Evolutionary conservation across 1,140 invertebrate species (phyloP).

Genomic region (Leptopilina boulardi): DNA sequence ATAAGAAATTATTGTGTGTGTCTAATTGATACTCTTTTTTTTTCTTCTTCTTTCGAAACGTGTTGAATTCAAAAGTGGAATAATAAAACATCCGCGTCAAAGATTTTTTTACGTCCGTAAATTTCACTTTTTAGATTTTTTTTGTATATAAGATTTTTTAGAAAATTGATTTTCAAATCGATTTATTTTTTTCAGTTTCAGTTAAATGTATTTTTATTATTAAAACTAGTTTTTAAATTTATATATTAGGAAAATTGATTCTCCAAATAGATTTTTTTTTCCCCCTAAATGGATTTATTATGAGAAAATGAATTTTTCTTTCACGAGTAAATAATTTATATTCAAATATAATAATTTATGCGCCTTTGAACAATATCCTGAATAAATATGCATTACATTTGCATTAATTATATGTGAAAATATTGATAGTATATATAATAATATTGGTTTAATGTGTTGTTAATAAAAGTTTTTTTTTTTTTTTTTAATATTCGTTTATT

Average conservation of each 20-base stretch:
- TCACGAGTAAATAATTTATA: not conserved
- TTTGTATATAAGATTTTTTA: too few relatives aligned
- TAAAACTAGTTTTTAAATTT: too few relatives aligned
- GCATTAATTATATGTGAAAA: not conserved
- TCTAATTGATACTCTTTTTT: not conserved
- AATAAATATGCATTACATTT: slow-evolving; percentile 6
- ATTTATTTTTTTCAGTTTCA: too few relatives aligned
- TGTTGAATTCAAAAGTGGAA: not conserved
- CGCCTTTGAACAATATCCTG: not conserved
- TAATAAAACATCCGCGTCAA: not conserved
- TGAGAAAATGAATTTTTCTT: not conserved
- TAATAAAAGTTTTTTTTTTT: too few relatives aligned
- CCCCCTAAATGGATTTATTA: too few relatives aligned
- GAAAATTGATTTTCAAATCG: too few relatives aligned
- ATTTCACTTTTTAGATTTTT: not conserved
- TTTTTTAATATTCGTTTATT: too few relatives aligned
- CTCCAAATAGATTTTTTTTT: too few relatives aligned
- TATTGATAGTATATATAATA: too few relatives aligned
- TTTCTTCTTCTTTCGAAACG: not conserved
- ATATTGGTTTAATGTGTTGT: too few relatives aligned
- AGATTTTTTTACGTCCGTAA: not conserved
- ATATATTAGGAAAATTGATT: too few relatives aligned
- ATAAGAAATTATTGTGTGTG: not conserved
- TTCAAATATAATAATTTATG: not conserved
- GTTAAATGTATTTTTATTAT: too few relatives aligned